Evolutionary conservation across 2,888 invertebrate species (phyloP).

Genomic region (Athalia cordata): DNA sequence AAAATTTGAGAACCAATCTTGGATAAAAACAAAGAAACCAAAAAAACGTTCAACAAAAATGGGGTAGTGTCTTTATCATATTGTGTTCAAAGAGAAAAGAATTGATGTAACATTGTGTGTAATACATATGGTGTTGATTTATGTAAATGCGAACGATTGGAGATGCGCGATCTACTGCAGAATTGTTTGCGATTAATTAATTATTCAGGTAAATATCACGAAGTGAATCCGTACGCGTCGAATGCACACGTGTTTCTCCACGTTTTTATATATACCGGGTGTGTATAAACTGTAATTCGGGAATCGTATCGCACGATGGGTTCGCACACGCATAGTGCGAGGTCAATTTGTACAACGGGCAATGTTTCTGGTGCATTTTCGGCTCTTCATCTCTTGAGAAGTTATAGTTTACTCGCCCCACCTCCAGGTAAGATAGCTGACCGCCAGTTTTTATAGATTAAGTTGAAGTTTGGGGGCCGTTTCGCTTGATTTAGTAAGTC

Average conservation of each 20-base stretch:
- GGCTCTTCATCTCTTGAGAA: conserved; percentile 79
- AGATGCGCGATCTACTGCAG: too few relatives aligned
- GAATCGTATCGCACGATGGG: conserved; percentile 49
- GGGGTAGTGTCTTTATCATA: too few relatives aligned
- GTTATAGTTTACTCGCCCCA: conserved; percentile 80
- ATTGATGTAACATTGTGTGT: too few relatives aligned
- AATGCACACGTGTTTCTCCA: background rate
- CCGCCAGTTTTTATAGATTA: too few relatives aligned
- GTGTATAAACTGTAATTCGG: background rate
- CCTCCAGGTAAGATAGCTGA: conserved; percentile 75
- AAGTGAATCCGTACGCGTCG: background rate
- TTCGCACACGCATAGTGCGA: conserved; percentile 55
- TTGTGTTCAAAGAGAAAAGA: too few relatives aligned
- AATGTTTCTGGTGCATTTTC: conserved; percentile 73
- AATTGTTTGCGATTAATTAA: background rate
- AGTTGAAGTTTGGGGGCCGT: conserved; percentile 16
- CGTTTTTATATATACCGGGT: too few relatives aligned
- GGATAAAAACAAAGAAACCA: too few relatives aligned
- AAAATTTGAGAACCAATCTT: too few relatives aligned
- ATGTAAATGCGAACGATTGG: too few relatives aligned
- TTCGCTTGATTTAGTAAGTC: conserved; percentile 40
- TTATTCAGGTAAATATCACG: too few relatives aligned
- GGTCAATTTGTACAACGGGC: conserved; percentile 63
- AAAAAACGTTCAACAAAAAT: too few relatives aligned
- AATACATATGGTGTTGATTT: too few relatives aligned